Base-by-base conservation (phyloP, 2,113 vertebrate genomes). In the Austrofundulus limnaeus region DNA sequence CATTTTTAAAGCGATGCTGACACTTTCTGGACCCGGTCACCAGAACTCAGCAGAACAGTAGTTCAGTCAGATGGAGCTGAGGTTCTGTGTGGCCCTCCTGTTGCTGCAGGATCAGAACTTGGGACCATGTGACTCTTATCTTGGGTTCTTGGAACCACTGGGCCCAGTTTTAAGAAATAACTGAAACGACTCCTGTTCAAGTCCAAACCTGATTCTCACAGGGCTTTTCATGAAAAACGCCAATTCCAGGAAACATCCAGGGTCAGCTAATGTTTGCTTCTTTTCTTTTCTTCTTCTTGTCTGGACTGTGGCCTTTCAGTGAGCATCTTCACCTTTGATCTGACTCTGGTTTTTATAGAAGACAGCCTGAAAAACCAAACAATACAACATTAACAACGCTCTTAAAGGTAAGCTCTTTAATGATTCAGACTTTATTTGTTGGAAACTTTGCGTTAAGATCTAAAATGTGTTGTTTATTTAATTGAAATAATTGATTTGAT, bases 81-180 rank as follows among this genome's bases (percentile, higher is more conserved):
- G 15, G 23, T 21, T 6, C 43, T 42, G 38, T 48, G 52, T 3
- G 23, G 37, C 15, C 1, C 2, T 39, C 51, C 14, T 47, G 3
- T 24, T 45, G 21, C n/a, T 20, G n/a, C 2, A 23, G 11, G 38
- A 17, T 5, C n/a, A 20, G 14, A 23, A 47, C 50, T 19, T 37
- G n/a, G n/a, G 17, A 49, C 17, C 45, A 58, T 58, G 45, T 67
- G 61, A 64, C 49, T 51, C 17, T 4, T 16, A 49, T 25, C 37
- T 24, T 28, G 11, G 50, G 4, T 41, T 58, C 37, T 42, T 28
- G 37, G 37, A 28, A 41, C 6, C 12, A 39, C n/a, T 19, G n/a
- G 25, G 5, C 3, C n/a, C 11, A 1, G 34, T 45, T 23, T 48
- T 20, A 6, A 14, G n/a, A 20, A 52, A 28, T n/a, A 11, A 11